These are phyloP conservation scores for Diprion similis DNA, from an alignment of 1,140 invertebrate genomes.

Conservation along the genomic window DNA sequence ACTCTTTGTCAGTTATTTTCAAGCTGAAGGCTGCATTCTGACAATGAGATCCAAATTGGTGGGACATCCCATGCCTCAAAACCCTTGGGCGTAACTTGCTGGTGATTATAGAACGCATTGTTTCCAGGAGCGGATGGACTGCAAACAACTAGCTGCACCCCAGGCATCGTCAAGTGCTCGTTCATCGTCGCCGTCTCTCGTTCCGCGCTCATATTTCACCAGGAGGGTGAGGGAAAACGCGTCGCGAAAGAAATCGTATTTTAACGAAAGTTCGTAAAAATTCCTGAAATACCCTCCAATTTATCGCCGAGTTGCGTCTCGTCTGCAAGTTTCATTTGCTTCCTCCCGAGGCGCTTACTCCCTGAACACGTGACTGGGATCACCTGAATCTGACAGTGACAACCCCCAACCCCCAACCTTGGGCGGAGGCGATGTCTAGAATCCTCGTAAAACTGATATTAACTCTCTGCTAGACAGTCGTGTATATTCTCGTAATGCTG, in stretches of 20 bases:
- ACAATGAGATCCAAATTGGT: too few species aligned
- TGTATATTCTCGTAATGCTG: background rate
- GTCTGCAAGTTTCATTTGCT: background rate
- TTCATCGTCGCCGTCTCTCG: background rate
- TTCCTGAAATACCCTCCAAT: too few species aligned
- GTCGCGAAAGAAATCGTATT: too few species aligned
- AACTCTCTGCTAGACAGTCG: background rate
- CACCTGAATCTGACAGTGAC: conserved; percentile 4
- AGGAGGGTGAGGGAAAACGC: too few species aligned
- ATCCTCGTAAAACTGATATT: background rate
- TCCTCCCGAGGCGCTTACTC: background rate
- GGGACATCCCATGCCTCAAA: too few species aligned
- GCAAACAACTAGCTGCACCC: too few species aligned
- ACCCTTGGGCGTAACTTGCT: background rate
- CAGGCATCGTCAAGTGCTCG: background rate
- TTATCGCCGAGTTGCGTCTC: too few species aligned
- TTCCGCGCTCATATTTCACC: too few species aligned
- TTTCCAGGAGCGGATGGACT: background rate
- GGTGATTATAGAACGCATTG: background rate
- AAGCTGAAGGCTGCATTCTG: too few species aligned
- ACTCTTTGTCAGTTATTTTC: too few species aligned
- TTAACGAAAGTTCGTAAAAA: too few species aligned
- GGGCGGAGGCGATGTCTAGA: background rate
- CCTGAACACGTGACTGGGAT: background rate
- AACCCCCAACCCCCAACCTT: background rate